A percentile compares a stretch with the other conserved stretches of the same genome.
phyloP scores from a whole-genome alignment of 2,113 vertebrate species.

The Prinia subflava region DNA sequence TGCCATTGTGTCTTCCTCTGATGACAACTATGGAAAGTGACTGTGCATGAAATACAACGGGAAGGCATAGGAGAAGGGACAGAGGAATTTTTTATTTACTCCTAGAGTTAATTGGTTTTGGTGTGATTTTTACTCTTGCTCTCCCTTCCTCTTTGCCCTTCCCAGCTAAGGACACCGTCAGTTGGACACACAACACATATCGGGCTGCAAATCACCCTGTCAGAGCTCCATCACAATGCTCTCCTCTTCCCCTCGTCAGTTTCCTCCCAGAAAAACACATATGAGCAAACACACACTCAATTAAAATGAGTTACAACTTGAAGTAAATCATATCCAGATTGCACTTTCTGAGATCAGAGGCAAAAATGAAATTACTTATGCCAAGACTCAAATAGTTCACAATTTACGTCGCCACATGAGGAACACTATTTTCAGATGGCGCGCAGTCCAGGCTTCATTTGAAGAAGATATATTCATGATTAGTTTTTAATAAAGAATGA shows the following conservation, averaged over 20 bases:
- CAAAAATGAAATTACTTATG: conserved; percentile 37
- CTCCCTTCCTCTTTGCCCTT: not conserved
- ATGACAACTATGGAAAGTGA: not conserved
- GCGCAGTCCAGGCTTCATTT: conserved; percentile 20
- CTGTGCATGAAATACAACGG: not conserved
- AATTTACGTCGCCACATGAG: not conserved
- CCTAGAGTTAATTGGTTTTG: not conserved
- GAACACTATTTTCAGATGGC: conserved; percentile 18
- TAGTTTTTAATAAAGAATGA: conserved; percentile 63
- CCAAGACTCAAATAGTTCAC: conserved; percentile 41
- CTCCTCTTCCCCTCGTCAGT: not conserved
- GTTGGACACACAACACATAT: rapidly evolving
- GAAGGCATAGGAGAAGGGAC: not conserved
- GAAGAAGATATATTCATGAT: conserved; percentile 30
- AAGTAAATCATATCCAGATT: conserved; percentile 53
- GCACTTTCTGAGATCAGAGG: conserved; percentile 45
- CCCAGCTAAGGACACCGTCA: not conserved
- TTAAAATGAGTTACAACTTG: conserved; percentile 51
- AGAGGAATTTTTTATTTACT: not conserved
- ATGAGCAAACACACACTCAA: conserved; percentile 15
- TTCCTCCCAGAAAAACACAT: not conserved
- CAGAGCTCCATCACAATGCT: not conserved
- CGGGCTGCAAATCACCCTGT: not conserved
- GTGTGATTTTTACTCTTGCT: not conserved
- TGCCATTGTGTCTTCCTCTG: not conserved